Percentiles rank a stretch among this genome's conserved stretches.
phyloP scores from a whole-genome alignment of 2,113 vertebrate species.

The Microcebus lehilahytsara region DNA sequence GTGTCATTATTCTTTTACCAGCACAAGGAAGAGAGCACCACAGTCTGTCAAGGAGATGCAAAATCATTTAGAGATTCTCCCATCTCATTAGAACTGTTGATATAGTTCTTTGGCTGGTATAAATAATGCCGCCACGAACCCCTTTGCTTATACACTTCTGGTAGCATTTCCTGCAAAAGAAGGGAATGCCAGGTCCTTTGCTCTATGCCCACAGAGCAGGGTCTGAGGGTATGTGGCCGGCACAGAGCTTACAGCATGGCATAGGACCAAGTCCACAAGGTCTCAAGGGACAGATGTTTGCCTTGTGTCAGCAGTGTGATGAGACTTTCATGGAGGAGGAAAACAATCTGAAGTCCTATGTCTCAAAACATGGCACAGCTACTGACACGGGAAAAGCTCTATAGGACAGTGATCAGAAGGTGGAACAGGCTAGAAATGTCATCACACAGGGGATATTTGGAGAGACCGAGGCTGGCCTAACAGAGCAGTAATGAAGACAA shows the following conservation, averaged over 20 bases:
- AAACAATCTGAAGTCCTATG: background rate
- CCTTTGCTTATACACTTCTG: background rate
- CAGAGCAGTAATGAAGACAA: background rate
- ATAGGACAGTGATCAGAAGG: background rate
- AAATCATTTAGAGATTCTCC: background rate
- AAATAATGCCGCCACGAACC: background rate
- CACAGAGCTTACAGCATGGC: background rate
- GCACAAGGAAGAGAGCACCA: background rate
- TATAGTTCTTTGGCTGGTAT: background rate
- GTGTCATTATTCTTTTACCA: background rate
- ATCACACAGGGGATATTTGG: background rate
- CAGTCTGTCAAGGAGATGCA: background rate
- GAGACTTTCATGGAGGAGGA: background rate
- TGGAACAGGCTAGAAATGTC: background rate
- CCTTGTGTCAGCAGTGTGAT: background rate
- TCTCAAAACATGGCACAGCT: background rate
- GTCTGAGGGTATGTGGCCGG: fast-evolving
- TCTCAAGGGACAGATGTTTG: background rate
- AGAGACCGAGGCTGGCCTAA: background rate
- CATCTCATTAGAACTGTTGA: background rate
- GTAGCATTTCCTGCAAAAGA: background rate
- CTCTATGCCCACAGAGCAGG: background rate
- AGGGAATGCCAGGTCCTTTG: background rate
- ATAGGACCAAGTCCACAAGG: fast-evolving
- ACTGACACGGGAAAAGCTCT: background rate